Conservation (phyloP, 2,888 invertebrate species). For the Pomacea canaliculata region DNA sequence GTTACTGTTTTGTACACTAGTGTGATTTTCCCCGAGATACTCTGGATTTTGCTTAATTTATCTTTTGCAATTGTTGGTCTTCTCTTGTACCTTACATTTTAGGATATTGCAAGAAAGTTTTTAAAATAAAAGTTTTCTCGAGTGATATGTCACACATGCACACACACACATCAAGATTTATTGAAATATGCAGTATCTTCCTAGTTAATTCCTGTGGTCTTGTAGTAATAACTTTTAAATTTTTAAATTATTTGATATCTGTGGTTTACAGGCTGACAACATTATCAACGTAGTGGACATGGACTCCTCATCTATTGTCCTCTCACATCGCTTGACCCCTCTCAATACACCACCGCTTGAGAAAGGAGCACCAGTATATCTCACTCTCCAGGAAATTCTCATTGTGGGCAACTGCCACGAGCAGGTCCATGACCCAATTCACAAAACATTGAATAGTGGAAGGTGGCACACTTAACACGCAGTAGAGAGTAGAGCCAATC, state of each 20-base stretch:
- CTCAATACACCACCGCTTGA: conserved; percentile 89
- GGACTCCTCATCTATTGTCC: conserved; percentile 84
- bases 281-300: conserved; percentile 89
- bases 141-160: neutral
- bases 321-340: conserved; percentile 89
- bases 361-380: conserved; percentile 85
- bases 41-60: too few species aligned
- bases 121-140: neutral
- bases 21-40: too few species aligned
- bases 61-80: too few species aligned
- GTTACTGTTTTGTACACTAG: too few species aligned
- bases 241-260: neutral
- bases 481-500: too few species aligned
- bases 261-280: conserved; percentile 79
- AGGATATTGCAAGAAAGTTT: neutral
- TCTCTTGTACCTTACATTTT: neutral
- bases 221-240: neutral
- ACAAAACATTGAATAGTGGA: too few species aligned
- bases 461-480: too few species aligned
- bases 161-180: neutral
- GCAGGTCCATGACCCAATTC: conserved; percentile 73
- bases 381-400: conserved; percentile 91
- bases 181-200: neutral
- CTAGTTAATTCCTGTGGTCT: neutral
- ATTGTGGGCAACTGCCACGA: conserved; percentile 93